phyloP scores from a whole-genome alignment of 2,797 vertebrate genomes.

The Myotis daubentonii region DNA sequence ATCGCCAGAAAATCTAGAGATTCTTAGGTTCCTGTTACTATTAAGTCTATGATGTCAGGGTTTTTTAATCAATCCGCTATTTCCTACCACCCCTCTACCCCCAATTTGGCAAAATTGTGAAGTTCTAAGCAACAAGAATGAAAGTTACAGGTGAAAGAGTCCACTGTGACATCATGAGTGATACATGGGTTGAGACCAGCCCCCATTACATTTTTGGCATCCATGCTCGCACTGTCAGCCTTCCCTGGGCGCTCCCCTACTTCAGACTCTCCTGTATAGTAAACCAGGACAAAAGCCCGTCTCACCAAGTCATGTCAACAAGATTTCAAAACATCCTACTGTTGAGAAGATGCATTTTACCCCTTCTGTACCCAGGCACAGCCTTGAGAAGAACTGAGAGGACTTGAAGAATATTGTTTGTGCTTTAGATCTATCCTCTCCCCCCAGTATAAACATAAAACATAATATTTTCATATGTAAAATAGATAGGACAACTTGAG shows the following conservation, averaged over 20 bases:
- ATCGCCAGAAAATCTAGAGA: not conserved
- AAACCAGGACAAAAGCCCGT: not conserved
- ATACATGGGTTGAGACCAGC: not conserved
- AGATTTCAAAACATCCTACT: not conserved
- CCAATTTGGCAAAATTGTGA: not conserved
- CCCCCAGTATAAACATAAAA: not conserved
- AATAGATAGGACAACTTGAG: not conserved
- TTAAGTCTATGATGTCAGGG: not conserved
- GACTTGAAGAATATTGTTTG: not conserved
- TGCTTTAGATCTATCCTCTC: not conserved
- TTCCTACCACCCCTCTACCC: not conserved
- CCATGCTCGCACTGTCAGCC: not conserved
- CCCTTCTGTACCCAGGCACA: not conserved
- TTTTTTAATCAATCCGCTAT: not conserved
- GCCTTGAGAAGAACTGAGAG: not conserved
- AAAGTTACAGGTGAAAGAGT: not conserved
- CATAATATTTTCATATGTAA: constrained; percentile 7
- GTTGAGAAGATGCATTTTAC: not conserved
- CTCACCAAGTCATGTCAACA: not conserved
- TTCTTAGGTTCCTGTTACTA: not conserved
- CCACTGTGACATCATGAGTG: not conserved
- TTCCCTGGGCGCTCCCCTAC: not conserved
- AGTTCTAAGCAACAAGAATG: constrained; percentile 18
- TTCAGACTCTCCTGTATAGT: not conserved
- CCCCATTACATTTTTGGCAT: not conserved